Conservation (phyloP, 2,797 vertebrate genomes). For the Aratinga solstitialis region DNA sequence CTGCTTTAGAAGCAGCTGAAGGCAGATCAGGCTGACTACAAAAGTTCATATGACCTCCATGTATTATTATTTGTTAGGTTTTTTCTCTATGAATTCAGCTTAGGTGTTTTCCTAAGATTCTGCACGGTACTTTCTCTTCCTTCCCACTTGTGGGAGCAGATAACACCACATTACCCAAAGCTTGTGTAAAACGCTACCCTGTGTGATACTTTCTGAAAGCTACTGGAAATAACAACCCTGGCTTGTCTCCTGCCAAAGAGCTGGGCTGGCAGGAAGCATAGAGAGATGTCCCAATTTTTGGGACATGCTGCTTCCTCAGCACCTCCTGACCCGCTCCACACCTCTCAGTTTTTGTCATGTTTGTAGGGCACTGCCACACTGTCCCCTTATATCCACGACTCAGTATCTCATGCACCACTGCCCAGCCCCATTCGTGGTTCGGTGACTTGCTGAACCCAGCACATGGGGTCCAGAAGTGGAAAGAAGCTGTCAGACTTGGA, state of each 20-base stretch:
- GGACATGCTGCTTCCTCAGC: not conserved
- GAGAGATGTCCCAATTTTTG: not conserved
- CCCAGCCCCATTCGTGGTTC: not conserved
- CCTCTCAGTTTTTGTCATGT: not conserved
- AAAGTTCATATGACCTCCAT: not conserved
- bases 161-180: not conserved
- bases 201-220: not conserved
- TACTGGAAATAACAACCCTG: not conserved
- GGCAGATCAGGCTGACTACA: not conserved
- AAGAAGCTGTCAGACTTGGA: not conserved
- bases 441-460: not conserved
- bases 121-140: not conserved
- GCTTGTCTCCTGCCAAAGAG: not conserved
- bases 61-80: not conserved
- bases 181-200: not conserved
- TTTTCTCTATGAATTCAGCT: not conserved
- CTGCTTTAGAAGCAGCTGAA: not conserved
- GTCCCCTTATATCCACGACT: fast-evolving
- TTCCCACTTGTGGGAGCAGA: not conserved
- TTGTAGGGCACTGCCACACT: not conserved
- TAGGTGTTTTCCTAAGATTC: not conserved
- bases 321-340: not conserved
- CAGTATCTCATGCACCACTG: not conserved
- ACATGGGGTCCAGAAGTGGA: fast-evolving
- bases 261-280: not conserved